phyloP scores from a whole-genome alignment of 2,797 vertebrate genomes.

The Microctenopoma stevenorrisi region DNA sequence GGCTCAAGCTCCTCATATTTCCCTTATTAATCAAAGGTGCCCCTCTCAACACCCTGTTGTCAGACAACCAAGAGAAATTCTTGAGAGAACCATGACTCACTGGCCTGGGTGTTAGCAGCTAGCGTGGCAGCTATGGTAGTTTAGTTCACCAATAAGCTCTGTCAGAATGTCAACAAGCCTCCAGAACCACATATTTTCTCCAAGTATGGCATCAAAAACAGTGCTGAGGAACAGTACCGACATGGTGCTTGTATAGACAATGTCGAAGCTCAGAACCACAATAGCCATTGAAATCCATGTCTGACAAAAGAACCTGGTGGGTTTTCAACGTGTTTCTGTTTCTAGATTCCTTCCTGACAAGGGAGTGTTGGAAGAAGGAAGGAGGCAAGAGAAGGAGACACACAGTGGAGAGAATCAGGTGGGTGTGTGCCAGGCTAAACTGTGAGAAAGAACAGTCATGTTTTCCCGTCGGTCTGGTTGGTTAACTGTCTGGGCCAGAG shows the following conservation, averaged over 20 bases:
- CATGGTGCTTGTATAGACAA: not conserved
- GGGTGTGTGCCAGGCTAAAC: conserved; percentile 38
- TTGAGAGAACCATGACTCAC: not conserved
- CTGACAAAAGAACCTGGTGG: not conserved
- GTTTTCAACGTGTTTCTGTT: not conserved
- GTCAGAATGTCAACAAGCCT: not conserved
- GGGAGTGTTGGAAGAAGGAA: not conserved
- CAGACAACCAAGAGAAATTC: not conserved
- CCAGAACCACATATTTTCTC: not conserved
- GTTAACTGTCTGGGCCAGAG: conserved; percentile 54
- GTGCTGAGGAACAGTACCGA: not conserved
- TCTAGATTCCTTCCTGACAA: not conserved
- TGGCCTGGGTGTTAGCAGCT: not conserved
- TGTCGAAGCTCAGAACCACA: not conserved
- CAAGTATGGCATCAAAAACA: not conserved
- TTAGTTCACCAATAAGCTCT: not conserved
- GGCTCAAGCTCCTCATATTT: too few species aligned
- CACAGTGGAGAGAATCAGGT: not conserved
- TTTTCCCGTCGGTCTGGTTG: conserved; percentile 73
- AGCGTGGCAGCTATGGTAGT: not conserved
- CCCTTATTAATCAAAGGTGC: too few species aligned
- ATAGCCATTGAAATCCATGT: too few species aligned
- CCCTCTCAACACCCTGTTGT: too few species aligned
- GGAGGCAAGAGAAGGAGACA: not conserved
- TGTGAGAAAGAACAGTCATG: conserved; percentile 31